phyloP scores from a whole-genome alignment of 2,888 invertebrate genomes.

The Adineta ricciae region DNA sequence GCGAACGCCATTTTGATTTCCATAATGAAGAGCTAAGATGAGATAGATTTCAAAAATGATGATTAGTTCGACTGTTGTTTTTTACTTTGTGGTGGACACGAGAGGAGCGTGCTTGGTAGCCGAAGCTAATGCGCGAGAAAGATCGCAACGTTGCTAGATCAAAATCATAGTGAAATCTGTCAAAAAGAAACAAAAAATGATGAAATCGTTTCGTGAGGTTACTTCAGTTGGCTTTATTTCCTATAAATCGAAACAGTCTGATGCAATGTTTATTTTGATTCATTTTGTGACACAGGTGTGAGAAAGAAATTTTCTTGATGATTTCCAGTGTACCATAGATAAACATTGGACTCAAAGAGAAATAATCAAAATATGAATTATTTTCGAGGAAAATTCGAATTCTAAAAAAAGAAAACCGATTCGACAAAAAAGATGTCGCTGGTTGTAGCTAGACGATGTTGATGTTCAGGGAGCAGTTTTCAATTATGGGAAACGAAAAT shows the following conservation, averaged over 20 bases:
- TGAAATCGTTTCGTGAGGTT: neutral
- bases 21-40: neutral
- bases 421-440: too few relatives aligned
- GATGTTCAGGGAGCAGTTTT: too few relatives aligned
- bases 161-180: neutral
- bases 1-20: neutral
- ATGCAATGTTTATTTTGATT: constrained; percentile 7
- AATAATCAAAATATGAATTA: too few relatives aligned
- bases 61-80: neutral
- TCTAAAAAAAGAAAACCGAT: too few relatives aligned
- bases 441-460: too few relatives aligned
- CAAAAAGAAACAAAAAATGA: neutral
- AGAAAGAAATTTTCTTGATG: neutral
- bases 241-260: neutral
- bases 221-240: neutral
- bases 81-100: neutral
- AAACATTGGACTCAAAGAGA: too few relatives aligned
- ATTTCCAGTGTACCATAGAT: neutral
- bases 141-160: neutral
- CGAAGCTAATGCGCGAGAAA: neutral
- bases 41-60: neutral
- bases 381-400: too few relatives aligned
- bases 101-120: neutral
- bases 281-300: neutral
- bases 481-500: too few relatives aligned